Conservation (phyloP, 2,113 vertebrate species). For the Tichodroma muraria region DNA sequence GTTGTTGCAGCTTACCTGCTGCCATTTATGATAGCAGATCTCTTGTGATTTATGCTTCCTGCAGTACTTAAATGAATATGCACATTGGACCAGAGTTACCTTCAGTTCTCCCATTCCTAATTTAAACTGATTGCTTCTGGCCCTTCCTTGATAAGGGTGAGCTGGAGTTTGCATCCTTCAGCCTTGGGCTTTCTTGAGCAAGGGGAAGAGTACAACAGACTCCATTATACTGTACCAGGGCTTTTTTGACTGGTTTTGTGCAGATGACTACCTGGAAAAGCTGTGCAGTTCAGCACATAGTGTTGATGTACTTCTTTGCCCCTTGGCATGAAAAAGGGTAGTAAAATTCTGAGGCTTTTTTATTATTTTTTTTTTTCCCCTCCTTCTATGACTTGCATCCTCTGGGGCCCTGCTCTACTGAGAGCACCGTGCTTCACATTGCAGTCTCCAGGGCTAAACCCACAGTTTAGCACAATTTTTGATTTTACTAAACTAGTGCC, state of each 20-base stretch:
- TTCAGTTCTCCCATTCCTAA: not conserved
- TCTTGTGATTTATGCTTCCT: not conserved
- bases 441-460: not conserved
- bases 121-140: not conserved
- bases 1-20: not conserved
- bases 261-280: not conserved
- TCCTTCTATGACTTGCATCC: not conserved
- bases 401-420: not conserved
- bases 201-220: rapidly evolving
- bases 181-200: not conserved
- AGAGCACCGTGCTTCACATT: not conserved
- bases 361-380: not conserved
- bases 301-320: not conserved
- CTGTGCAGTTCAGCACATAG: not conserved
- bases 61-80: not conserved
- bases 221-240: not conserved
- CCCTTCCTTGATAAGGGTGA: not conserved
- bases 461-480: not conserved
- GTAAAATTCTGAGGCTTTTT: not conserved
- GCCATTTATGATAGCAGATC: not conserved
- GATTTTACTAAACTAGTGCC: not conserved
- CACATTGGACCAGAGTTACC: not conserved
- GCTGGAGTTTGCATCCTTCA: rapidly evolving
- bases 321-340: not conserved
- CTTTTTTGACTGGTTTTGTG: not conserved